Percentiles rank a stretch among this genome's conserved stretches.
phyloP scores from a whole-genome alignment of 2,888 invertebrate species.

The Drosophila acutilabella region DNA sequence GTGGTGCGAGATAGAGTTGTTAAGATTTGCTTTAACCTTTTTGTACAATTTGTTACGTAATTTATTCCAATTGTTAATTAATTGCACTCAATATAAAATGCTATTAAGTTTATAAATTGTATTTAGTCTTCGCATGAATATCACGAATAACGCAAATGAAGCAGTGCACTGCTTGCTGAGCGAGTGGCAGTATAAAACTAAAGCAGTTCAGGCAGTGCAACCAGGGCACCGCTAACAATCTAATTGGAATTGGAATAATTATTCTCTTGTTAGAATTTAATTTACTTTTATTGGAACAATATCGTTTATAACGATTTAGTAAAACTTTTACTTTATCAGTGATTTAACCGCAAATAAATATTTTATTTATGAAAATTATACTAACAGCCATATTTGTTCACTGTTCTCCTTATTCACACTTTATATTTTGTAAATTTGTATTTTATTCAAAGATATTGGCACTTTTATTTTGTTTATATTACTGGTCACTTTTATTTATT shows the following conservation, averaged over 20 bases:
- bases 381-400: conserved; percentile 50
- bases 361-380: conserved; percentile 6
- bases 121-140: too few species aligned
- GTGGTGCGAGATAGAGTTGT: background rate
- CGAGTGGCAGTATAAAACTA: too few species aligned
- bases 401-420: conserved; percentile 9
- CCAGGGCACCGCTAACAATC: background rate
- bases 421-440: background rate
- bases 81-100: too few species aligned
- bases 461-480: conserved; percentile 2
- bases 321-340: too few species aligned
- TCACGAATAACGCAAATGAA: background rate
- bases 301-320: background rate
- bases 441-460: background rate
- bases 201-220: conserved; percentile 7
- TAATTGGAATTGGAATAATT: conserved; percentile 4
- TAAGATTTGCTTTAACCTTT: too few species aligned
- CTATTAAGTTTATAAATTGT: too few species aligned
- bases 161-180: conserved; percentile 6
- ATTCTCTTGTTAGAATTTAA: background rate
- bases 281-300: background rate
- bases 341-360: background rate
- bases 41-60: too few species aligned
- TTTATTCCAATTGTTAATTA: too few species aligned
- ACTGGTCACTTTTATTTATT: conserved; percentile 13